Evolutionary conservation across 2,797 vertebrate species (phyloP).

Genomic region (Artibeus lituratus): DNA sequence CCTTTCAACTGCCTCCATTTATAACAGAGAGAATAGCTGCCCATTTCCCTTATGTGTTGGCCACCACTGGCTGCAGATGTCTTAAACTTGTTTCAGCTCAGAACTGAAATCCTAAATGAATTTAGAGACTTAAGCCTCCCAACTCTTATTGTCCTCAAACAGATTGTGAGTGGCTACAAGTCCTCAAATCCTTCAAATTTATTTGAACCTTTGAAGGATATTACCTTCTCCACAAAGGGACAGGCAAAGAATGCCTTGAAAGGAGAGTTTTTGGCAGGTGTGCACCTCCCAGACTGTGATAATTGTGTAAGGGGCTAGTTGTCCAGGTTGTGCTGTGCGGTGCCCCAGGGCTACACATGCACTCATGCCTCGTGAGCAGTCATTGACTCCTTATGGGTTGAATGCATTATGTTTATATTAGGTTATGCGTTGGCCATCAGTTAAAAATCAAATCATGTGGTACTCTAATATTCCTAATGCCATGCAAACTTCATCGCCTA

Average conservation of each 20-base stretch:
- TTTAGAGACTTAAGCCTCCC: background rate
- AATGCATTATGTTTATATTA: background rate
- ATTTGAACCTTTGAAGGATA: background rate
- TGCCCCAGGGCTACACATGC: background rate
- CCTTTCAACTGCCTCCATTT: background rate
- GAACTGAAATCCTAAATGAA: background rate
- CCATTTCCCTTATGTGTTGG: background rate
- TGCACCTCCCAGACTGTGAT: background rate
- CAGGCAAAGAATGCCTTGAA: background rate
- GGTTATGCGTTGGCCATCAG: background rate
- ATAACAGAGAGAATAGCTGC: background rate
- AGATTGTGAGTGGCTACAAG: background rate
- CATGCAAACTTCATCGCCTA: background rate
- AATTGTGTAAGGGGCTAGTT: background rate
- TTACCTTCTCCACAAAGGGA: background rate
- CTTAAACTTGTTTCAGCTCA: background rate
- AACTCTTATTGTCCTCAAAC: background rate
- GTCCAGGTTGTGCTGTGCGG: background rate
- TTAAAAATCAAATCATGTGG: background rate
- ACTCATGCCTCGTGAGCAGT: background rate
- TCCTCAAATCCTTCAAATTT: background rate
- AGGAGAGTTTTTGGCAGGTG: background rate
- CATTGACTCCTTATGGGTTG: background rate
- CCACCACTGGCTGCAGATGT: background rate
- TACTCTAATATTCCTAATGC: background rate